Evolutionary conservation across 2,113 vertebrate species (phyloP), one percentile per base, ranked within the genome.

Genomic region (Bubalus kerabau): DNA sequence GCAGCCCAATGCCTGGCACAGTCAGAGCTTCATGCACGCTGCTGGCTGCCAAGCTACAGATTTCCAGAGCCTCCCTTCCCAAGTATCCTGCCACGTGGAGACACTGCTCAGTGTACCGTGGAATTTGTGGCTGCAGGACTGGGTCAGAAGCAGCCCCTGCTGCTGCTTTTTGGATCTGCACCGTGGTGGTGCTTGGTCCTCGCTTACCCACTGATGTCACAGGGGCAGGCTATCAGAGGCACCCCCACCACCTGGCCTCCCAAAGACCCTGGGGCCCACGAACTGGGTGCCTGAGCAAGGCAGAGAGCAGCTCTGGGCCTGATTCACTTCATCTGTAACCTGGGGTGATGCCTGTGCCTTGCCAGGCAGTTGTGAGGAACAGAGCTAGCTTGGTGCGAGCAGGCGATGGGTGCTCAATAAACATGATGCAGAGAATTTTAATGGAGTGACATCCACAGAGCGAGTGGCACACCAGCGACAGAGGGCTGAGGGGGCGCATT

Each of bases 401-500:
- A 13, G 0, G 1, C 52, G 87, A 15, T 19, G 8, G 52, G 59
- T 3, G 32, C 2, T 19, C 43, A 21, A 32, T 19, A 64, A 64
- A 64, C 6, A 2, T 6, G 26, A 40, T 0, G 30, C 23, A 3
- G 26, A 36, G 76, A 19, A 24, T 28, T 50, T 12, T 7, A 28
- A 43, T 14, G 12, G 64, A 60, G 24, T 40, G 21, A 81, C 24
- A 24, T 3, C 48, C 16, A 3, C 57, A 32, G 23, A 13, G 36
- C 7, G 0, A 36, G 12, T 5, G 4, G 60, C 6, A 7, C 21
- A 8, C 36, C 59, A 2, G 4, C 6, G 4, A 7, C 2, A 3
- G 56, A 28, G 32, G 26, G 0, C 1, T 0, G 19, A 46, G 12
- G 17, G 40, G 2, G 17, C 0, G 1, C 5, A 1, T 40, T 11